Evolutionary conservation across 2,797 vertebrate genomes (phyloP), one percentile per base, ranked within the genome.

Genomic region (Crax fasciolata): DNA sequence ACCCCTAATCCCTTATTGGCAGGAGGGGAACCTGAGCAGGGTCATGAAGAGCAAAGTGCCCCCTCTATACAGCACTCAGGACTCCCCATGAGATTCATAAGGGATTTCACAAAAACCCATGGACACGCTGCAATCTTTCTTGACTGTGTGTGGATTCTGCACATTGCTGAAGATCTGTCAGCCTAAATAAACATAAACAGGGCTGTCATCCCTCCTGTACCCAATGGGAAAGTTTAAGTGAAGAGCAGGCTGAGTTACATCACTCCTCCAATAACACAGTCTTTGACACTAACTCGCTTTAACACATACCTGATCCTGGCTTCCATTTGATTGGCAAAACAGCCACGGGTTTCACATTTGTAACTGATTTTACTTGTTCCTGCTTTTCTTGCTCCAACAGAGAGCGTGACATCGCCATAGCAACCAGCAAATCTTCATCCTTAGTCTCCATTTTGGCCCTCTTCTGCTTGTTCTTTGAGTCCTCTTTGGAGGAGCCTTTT

Each of bases 391-490:
- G 98, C 81, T 99, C 98, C 95, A 98, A 93, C 95, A 99, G 97
- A 30, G 99, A 99, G 52, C 98, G 98, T 63, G 99, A 99, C 96
- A 99, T 97, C 62, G 99, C 99, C 98, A 99, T 93, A 58, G 99
- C 99, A 93, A 99, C 97, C 98, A 98, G 96, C 80, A 99, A 96
- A 86, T 99, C 98, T 95, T 99, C 99, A 3, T 99, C 98, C 39
- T 98, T 79, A 2, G 84, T 82, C 20, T 97, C 97, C 0, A 89
- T 52, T 96, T 98, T 98, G 27, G 27, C 58, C 62, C 62, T 94
- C 93, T 98, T 99, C 90, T 83, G 98, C 74, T 93, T 95, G 96
- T 98, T 99, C 94, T 98, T 98, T 1, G 84, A 97, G 27, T 97
- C 95, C 16, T 97, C 95, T 10, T 78, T 97, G 70, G 94, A 48